Evolutionary conservation across 2,888 invertebrate species (phyloP).

Genomic region (Phorcus lineatus): DNA sequence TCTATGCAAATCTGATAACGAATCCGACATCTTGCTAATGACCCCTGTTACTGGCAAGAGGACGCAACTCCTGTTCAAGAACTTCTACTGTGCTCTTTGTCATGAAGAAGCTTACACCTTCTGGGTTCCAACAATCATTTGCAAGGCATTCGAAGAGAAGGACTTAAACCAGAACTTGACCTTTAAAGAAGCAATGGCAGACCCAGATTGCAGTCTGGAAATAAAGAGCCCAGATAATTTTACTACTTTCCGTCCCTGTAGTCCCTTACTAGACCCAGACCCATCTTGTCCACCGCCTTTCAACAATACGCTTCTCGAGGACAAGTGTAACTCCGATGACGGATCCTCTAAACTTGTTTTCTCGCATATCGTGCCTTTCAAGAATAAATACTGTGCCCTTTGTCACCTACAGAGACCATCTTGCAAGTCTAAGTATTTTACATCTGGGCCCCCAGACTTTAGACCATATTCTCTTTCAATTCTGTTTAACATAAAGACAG

Average conservation of each 20-base stretch:
- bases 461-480: constrained; percentile 34
- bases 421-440: background rate
- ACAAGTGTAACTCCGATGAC: background rate
- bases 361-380: constrained; percentile 34
- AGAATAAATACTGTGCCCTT: constrained; percentile 61
- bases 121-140: constrained; percentile 36
- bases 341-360: background rate
- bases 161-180: background rate
- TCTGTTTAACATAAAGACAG: constrained; percentile 36
- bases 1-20: background rate
- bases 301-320: background rate
- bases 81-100: constrained; percentile 52
- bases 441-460: background rate
- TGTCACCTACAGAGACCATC: constrained; percentile 42
- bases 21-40: constrained; percentile 29
- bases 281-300: background rate
- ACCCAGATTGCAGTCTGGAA: background rate
- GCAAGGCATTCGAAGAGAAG: background rate
- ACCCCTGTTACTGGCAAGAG: constrained; percentile 49
- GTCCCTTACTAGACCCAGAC: background rate
- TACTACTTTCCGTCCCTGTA: constrained; percentile 6
- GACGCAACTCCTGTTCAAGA: constrained; percentile 45
- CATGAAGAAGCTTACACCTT: constrained; percentile 36
- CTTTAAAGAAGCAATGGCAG: background rate
- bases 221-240: constrained; percentile 20